Evolutionary conservation across 2,888 invertebrate species (phyloP).

Genomic region (Acrobasis suavella): DNA sequence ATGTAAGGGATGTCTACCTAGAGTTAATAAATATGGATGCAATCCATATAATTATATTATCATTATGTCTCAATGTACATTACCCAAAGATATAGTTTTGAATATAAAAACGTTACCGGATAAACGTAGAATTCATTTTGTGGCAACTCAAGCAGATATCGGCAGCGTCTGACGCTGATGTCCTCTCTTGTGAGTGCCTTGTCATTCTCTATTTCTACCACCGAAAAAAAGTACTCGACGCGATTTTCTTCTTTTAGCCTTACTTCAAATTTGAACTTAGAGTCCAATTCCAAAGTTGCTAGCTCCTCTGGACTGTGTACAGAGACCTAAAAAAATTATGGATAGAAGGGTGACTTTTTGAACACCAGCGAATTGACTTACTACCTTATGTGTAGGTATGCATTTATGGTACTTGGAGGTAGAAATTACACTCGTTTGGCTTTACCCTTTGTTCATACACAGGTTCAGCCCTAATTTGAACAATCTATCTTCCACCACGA

Average conservation of each 20-base stretch:
- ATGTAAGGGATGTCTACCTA: too few relatives aligned
- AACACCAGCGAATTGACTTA: background rate
- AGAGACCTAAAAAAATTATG: conserved; percentile 45
- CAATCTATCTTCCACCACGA: too few relatives aligned
- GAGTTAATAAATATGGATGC: too few relatives aligned
- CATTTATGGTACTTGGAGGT: too few relatives aligned
- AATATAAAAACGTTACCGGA: conserved; percentile 41
- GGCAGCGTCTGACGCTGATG: conserved; percentile 78
- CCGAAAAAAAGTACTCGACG: conserved; percentile 50
- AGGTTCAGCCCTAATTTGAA: too few relatives aligned
- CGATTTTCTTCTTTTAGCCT: conserved; percentile 35
- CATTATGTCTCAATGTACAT: too few relatives aligned
- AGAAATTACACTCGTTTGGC: too few relatives aligned
- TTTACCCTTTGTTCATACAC: too few relatives aligned
- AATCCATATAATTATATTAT: too few relatives aligned
- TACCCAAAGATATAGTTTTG: too few relatives aligned
- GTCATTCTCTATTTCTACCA: conserved; percentile 69
- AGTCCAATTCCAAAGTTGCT: conserved; percentile 51
- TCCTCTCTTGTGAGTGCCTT: conserved; percentile 57
- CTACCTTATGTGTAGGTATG: too few relatives aligned
- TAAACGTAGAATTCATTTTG: conserved; percentile 47
- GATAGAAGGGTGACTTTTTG: background rate
- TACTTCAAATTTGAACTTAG: conserved; percentile 47
- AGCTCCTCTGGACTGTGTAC: conserved; percentile 63
- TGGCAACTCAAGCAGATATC: conserved; percentile 80